phyloP scores from a whole-genome alignment of 1,140 invertebrate genomes.

The Drosophila chauvacae region DNA sequence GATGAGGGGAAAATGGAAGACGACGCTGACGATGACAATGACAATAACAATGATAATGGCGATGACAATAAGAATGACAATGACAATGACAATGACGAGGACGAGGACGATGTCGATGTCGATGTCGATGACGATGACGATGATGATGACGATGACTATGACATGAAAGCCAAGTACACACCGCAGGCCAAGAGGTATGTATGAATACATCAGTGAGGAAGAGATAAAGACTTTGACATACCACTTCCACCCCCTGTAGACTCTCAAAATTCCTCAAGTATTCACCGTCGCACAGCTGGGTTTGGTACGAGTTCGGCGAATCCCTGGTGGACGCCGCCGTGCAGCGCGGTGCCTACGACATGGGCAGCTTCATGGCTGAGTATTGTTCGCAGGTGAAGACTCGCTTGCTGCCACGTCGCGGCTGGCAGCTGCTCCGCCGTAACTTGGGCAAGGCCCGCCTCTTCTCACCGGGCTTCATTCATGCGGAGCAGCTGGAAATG shows the following conservation, averaged over 20 bases:
- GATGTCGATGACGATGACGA: background rate
- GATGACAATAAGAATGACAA: too few relatives aligned
- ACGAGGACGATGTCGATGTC: background rate
- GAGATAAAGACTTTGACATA: background rate
- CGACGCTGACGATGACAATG: too few relatives aligned
- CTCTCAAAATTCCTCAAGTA: conserved; percentile 38
- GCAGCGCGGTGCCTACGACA: conserved; percentile 30
- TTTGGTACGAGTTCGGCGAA: conserved; percentile 62
- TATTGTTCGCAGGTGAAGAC: conserved; percentile 14
- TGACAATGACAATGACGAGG: background rate
- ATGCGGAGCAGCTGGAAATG: conserved; percentile 21
- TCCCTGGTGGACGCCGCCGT: conserved; percentile 51
- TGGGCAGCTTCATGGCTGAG: conserved; percentile 28
- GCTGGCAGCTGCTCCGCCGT: conserved; percentile 55
- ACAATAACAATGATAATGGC: too few relatives aligned
- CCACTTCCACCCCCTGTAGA: background rate
- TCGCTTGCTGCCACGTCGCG: conserved; percentile 27
- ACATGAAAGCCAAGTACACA: background rate
- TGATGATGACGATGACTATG: rapidly evolving
- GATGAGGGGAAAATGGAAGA: background rate
- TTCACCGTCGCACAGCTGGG: conserved; percentile 48
- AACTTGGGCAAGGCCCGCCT: conserved; percentile 56
- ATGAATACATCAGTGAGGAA: background rate
- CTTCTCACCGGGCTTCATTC: conserved; percentile 53
- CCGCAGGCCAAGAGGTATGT: background rate